phyloP scores from a whole-genome alignment of 2,113 vertebrate genomes.

The Trematomus loennbergii region DNA sequence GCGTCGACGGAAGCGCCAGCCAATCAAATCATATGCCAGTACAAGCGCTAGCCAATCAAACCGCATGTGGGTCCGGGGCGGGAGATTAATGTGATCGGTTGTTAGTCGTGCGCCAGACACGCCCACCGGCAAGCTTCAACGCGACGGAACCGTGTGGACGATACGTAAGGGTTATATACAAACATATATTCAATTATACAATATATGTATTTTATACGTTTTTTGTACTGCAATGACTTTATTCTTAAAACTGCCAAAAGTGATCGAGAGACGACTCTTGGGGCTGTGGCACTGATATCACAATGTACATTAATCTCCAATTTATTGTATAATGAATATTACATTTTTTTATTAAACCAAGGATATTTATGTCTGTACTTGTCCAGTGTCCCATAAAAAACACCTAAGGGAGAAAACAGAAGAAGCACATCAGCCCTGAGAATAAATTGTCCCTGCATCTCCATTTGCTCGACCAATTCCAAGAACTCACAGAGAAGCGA shows the following conservation, averaged over 20 bases:
- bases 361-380: background rate
- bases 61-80: no score
- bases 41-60: no score
- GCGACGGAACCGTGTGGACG: no score
- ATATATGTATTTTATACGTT: background rate
- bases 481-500: conserved; percentile 15
- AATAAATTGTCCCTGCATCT: conserved; percentile 41
- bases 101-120: no score
- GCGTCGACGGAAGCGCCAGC: no score
- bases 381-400: background rate
- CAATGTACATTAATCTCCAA: background rate
- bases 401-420: background rate
- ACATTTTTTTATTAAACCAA: background rate
- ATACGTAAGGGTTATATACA: no score
- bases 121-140: no score
- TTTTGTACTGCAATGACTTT: background rate
- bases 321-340: background rate
- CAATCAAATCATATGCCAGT: no score
- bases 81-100: no score
- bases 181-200: no score
- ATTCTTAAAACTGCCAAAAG: background rate
- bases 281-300: background rate
- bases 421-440: conserved; percentile 31
- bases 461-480: conserved; percentile 35
- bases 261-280: background rate